Base-by-base conservation (phyloP, 2,797 vertebrate genomes). In the Artibeus lituratus region DNA sequence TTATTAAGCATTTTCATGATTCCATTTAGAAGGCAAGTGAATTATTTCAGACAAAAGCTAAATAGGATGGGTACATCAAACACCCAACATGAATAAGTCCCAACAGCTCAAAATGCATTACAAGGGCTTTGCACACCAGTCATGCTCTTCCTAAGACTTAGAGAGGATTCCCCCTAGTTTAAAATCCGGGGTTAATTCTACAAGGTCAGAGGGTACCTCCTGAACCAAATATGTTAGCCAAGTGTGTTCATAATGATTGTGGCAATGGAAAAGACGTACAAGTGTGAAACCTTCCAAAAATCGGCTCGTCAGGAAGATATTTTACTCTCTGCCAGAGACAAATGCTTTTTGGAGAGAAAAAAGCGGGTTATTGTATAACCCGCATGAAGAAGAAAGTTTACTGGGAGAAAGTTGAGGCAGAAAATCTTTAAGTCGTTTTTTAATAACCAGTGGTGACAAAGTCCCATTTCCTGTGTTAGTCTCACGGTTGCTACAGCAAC, bases 21-120 rank as follows among this genome's bases (percentile, higher is more conserved):
- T 96, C 92, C 94, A 91, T 97, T 96, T 94, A 92, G 87, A 95
- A 97, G 53, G 74, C 67, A 96, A 96, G 96, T 96, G 93, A 97
- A 95, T 95, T 96, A 95, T 96, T 97, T 98, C 85, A 95, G 76
- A 95, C 89, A 57, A 95, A 96, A 92, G 83, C 83, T 92, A 92
- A 97, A 93, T 69, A 98, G 92, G 96, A 94, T 90, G 88, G 67
- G 87, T 80, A 94, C 82, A 96, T 97, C 96, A 96, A 96, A 82
- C 80, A 93, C 29, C 67, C 67, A 77, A 91, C 90, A 89, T 81
- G 44, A 86, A 70, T 44, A 93, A 94, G 65, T 96, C 74, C 67
- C 83, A 95, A 83, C 39, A 81, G 84, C 81, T 96, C 94, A 74
- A 95, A 96, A 95, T 85, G 32, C 78, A 87, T 96, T 90, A 35